phyloP scores from a whole-genome alignment of 2,797 vertebrate genomes.

The Molossus alvarezi region DNA sequence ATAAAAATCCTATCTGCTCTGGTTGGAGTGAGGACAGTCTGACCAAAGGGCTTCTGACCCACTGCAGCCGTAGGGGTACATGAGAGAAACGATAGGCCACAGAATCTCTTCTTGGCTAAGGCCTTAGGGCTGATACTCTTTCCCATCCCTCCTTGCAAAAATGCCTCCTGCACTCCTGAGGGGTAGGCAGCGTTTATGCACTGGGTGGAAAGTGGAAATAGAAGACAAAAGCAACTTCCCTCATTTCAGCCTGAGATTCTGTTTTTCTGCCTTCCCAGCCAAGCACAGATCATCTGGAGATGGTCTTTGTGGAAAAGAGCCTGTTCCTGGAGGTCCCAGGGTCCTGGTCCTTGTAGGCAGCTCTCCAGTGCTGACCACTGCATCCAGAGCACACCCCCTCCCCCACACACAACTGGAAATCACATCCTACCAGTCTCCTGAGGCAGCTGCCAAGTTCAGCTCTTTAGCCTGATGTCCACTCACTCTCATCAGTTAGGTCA shows the following conservation, averaged over 20 bases:
- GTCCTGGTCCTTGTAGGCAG: not conserved
- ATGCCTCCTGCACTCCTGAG: not conserved
- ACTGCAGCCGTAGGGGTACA: not conserved
- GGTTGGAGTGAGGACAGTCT: not conserved
- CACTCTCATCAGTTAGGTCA: not conserved
- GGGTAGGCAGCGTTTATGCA: accelerated
- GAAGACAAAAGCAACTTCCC: not conserved
- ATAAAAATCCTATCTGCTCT: not conserved
- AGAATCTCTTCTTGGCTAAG: not conserved
- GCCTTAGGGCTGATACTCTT: not conserved
- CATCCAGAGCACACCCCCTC: not conserved
- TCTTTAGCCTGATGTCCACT: not conserved
- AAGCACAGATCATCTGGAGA: not conserved
- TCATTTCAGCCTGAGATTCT: not conserved
- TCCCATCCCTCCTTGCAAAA: not conserved
- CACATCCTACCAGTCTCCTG: not conserved
- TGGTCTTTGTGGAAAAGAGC: not conserved
- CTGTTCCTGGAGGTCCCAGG: not conserved
- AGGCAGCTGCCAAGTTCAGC: not conserved
- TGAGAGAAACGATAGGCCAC: not conserved
- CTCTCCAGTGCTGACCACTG: not conserved
- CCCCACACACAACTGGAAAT: not conserved
- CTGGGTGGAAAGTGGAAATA: not conserved
- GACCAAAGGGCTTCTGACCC: not conserved
- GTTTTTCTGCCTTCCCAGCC: not conserved